Evolutionary conservation across 2,797 vertebrate genomes (phyloP).

Genomic region (Corythornis leucogaster): DNA sequence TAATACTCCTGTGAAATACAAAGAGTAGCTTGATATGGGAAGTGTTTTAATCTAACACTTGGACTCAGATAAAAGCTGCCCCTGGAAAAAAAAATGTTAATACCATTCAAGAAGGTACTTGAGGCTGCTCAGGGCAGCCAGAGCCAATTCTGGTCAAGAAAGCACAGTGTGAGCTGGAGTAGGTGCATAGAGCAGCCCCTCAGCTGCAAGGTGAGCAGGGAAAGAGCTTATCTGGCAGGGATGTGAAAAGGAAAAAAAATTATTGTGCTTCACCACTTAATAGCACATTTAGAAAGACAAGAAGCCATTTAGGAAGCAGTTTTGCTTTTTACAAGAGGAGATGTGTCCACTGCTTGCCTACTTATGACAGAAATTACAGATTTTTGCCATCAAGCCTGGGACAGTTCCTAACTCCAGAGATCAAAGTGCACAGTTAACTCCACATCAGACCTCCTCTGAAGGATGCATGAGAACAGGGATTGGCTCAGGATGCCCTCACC

Average conservation of each 20-base stretch:
- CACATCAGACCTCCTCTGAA: not conserved
- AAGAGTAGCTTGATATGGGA: not conserved
- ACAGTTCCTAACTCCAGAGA: not conserved
- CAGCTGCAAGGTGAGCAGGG: not conserved
- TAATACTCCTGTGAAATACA: not conserved
- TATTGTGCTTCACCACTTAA: not conserved
- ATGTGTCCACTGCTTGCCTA: not conserved
- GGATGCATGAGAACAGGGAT: not conserved
- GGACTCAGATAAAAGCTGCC: not conserved
- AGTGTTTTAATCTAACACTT: not conserved
- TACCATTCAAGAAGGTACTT: not conserved
- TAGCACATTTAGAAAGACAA: not conserved
- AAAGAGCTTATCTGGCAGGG: not conserved
- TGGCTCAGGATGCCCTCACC: not conserved
- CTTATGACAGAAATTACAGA: not conserved
- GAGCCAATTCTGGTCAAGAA: not conserved
- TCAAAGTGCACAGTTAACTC: not conserved
- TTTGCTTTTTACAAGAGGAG: not conserved
- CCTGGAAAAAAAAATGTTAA: not conserved
- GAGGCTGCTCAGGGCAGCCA: not conserved
- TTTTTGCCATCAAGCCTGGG: not conserved
- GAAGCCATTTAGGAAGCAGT: not conserved
- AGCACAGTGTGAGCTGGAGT: fast-evolving
- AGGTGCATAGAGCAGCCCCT: not conserved
- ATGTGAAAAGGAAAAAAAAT: not conserved